Percentiles rank a stretch among this genome's conserved stretches.
phyloP scores from a whole-genome alignment of 2,797 vertebrate genomes.

The Salarias fasciatus region DNA sequence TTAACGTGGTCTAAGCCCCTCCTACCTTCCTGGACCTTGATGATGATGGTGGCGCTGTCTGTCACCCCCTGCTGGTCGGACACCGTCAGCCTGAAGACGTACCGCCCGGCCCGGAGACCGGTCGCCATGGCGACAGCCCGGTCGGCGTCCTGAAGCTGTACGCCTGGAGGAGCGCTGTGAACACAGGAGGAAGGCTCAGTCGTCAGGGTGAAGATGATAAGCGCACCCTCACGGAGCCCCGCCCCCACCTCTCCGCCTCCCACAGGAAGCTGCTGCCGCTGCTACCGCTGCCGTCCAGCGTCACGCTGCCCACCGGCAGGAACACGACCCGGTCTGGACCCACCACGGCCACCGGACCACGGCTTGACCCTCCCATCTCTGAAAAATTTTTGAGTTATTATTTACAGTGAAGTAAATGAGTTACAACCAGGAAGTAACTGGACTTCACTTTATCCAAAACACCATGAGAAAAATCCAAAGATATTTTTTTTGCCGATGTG shows the following conservation, averaged over 20 bases:
- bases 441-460: too few relatives aligned
- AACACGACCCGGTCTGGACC: conserved; percentile 85
- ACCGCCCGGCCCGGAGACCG: conserved; percentile 83
- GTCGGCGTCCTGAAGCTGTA: conserved; percentile 81
- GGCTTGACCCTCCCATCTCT: conserved; percentile 63
- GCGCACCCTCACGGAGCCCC: too few relatives aligned
- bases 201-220: not conserved
- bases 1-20: too few relatives aligned
- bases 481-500: too few relatives aligned
- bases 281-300: conserved; percentile 86
- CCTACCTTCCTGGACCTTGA: conserved; percentile 88
- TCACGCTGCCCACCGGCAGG: conserved; percentile 81
- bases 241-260: conserved; percentile 87
- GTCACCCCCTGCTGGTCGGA: conserved; percentile 85
- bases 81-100: conserved; percentile 87
- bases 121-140: conserved; percentile 82
- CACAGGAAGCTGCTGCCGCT: conserved; percentile 85
- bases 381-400: too few relatives aligned
- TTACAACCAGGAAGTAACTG: too few relatives aligned
- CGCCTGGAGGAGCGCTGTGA: conserved; percentile 84
- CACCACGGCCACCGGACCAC: conserved; percentile 83
- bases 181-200: not conserved
- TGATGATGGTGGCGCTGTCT: conserved; percentile 78
- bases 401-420: too few relatives aligned
- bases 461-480: too few relatives aligned